These are phyloP conservation scores for Augochlorella aurata DNA, from an alignment of 2,888 invertebrate genomes.

Conservation along the genomic window DNA sequence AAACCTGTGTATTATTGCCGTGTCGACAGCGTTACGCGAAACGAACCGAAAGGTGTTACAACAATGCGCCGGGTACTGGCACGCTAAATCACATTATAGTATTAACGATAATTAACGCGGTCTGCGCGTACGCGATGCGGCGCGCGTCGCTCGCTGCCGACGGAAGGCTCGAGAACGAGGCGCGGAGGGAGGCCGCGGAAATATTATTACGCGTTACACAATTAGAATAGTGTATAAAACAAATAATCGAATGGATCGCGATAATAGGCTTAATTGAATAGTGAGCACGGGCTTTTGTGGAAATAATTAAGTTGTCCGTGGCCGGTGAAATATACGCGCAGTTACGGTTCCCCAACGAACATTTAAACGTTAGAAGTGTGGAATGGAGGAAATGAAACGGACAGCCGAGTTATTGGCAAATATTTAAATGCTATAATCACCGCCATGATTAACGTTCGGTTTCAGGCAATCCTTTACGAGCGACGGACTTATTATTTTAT, in stretches of 20 bases:
- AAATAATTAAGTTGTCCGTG: constrained; percentile 11
- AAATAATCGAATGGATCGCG: neutral
- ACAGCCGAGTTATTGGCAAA: constrained; percentile 10
- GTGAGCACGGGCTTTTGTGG: neutral
- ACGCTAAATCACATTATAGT: constrained; percentile 32
- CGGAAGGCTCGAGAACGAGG: neutral
- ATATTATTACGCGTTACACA: constrained; percentile 16
- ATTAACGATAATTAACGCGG: constrained; percentile 41
- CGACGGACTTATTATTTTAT: neutral
- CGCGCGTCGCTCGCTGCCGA: neutral
- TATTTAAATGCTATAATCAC: constrained; percentile 5
- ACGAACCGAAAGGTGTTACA: constrained; percentile 18
- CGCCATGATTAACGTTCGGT: neutral
- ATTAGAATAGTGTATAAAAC: constrained; percentile 20
- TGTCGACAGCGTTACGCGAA: constrained; percentile 15
- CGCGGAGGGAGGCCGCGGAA: neutral
- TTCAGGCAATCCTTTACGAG: neutral
- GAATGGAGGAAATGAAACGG: neutral
- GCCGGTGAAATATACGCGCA: neutral
- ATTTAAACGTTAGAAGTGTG: neutral
- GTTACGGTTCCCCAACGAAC: neutral
- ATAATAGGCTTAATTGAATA: constrained; percentile 8
- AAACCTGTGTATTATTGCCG: constrained; percentile 14
- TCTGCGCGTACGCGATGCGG: neutral
- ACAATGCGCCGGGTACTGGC: constrained; percentile 10